phyloP scores from a whole-genome alignment of 2,113 vertebrate genomes.

The Leptosomus discolor region DNA sequence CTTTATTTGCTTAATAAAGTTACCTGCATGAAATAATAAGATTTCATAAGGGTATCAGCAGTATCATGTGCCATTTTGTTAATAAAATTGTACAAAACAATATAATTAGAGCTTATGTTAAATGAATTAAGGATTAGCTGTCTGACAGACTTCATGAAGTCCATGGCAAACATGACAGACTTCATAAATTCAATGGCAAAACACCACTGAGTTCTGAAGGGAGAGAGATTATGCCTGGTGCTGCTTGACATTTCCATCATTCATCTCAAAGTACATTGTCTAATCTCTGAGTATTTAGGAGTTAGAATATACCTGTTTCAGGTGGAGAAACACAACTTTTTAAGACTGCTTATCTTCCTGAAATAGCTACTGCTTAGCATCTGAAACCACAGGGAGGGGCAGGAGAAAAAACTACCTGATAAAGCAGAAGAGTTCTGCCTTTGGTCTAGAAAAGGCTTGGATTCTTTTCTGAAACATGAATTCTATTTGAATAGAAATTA shows the following conservation, averaged over 20 bases:
- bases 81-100: background rate
- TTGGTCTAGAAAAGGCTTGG: background rate
- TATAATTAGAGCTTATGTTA: background rate
- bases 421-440: background rate
- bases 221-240: background rate
- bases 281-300: background rate
- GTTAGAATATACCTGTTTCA: background rate
- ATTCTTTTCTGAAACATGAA: background rate
- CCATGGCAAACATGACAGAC: background rate
- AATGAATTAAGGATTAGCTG: background rate
- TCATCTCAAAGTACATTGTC: background rate
- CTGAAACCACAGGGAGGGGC: fast-evolving
- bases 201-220: background rate
- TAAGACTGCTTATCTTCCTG: background rate
- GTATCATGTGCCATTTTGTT: background rate
- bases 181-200: background rate
- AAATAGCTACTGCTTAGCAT: background rate
- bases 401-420: background rate
- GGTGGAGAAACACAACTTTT: background rate
- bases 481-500: background rate
- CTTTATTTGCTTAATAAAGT: background rate
- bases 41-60: background rate
- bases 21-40: background rate
- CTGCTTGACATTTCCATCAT: background rate
- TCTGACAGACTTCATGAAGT: background rate